These are phyloP conservation scores for Pandion haliaetus DNA, from an alignment of 2,113 vertebrate genomes.

Conservation along the genomic window DNA sequence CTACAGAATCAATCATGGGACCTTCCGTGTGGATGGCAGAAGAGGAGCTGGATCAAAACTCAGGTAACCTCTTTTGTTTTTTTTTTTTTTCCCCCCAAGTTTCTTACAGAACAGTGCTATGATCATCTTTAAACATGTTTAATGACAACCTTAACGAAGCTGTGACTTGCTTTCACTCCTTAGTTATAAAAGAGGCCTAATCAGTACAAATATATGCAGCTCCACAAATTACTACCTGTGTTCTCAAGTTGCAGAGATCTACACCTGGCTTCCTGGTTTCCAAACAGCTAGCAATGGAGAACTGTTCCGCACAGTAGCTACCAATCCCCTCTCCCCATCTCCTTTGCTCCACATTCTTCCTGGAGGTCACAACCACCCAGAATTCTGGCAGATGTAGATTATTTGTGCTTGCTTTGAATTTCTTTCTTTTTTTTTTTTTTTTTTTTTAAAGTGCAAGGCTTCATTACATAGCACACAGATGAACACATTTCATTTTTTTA, in stretches of 20 bases:
- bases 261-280: not conserved
- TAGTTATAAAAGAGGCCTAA: not conserved
- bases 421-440: too few relatives aligned
- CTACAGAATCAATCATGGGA: not conserved
- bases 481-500: not conserved
- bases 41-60: not conserved
- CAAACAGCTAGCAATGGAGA: not conserved
- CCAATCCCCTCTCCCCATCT: not conserved
- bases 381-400: not conserved
- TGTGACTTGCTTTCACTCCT: not conserved
- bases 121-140: not conserved
- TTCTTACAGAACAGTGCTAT: not conserved
- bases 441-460: too few relatives aligned
- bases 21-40: not conserved
- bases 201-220: not conserved
- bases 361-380: not conserved
- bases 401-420: not conserved
- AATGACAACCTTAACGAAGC: not conserved
- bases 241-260: not conserved
- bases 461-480: not conserved
- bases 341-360: not conserved
- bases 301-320: not conserved
- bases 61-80: fast-evolving
- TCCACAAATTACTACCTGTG: not conserved
- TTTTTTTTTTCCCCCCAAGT: fast-evolving